Evolutionary conservation across 2,797 vertebrate species (phyloP), one percentile per base, ranked within the genome.

Genomic region (Chelmon rostratus): DNA sequence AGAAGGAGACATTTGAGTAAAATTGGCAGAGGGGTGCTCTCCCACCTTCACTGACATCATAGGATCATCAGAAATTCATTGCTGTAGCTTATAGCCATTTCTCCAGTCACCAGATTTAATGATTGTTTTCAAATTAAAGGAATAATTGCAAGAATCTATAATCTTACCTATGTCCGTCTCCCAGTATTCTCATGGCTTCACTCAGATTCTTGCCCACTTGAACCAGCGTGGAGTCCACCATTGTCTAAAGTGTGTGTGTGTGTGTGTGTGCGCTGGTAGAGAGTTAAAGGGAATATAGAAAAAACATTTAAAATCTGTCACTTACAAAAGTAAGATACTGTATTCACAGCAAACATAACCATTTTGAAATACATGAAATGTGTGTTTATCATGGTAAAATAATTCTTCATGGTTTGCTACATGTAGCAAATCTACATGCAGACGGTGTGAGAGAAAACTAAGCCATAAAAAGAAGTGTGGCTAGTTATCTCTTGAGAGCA

Each of bases 131-230:
- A 6, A 46, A 57, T 16, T 2, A 61, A 9, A 70, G 33, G 16
- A 38, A 33, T 33, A 50, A 50, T 6, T 15, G 42, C 1, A 33
- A 62, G 0, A 42, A 6, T 23, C 9, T 50, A 6, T 40, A 1
- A 35, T 69, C 89, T 88, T 80, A 99, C 98, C 95, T 96, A 76
- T 95, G 95, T 82, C 93, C 95, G 52, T 97, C 96, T 88, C 96
- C 96, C 49, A 99, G 91, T 89, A 98, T 97, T 94, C 93, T 96
- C 97, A 99, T 97, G 49, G 97, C 98, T 81, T 99, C 97, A 8
- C 96, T 97, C 85, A 99, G 95, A 88, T 98, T 98, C 84, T 93
- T 97, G 31, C 97, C 97, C 95, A 99, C 97, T 93, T 97, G 96
- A 86, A 95, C 94, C 59, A 99, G 91, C 2, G 95, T 96, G 44